phyloP scores from a whole-genome alignment of 2,888 invertebrate species.

The Cephalotes varians region DNA sequence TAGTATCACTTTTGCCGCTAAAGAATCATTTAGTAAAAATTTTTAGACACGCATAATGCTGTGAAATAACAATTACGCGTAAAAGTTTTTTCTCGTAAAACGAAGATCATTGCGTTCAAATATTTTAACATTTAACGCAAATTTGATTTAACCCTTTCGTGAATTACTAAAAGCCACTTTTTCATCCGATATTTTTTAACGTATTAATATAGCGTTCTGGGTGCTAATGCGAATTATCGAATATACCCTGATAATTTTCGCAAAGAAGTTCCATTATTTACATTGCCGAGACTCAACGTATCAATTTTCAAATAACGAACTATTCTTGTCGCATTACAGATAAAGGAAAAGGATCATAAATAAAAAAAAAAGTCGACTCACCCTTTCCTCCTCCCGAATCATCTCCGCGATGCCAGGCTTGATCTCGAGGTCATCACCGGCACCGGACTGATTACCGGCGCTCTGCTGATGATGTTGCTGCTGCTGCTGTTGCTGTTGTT shows the following conservation, averaged over 20 bases:
- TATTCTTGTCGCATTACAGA: neutral
- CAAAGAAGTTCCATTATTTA: neutral
- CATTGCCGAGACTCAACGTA: neutral
- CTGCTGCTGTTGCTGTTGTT: slow-evolving; percentile 79
- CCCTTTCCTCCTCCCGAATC: slow-evolving; percentile 98
- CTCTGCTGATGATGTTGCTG: slow-evolving; percentile 77
- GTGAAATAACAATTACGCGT: neutral
- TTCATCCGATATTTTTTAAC: neutral
- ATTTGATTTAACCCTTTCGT: slow-evolving; percentile 1
- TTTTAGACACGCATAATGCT: neutral
- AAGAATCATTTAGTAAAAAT: slow-evolving; percentile 3
- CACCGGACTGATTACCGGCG: slow-evolving; percentile 71
- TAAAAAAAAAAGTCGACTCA: slow-evolving; percentile 87
- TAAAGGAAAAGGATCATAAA: neutral
- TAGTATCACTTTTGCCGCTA: slow-evolving; percentile 10
- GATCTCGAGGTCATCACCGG: slow-evolving; percentile 94
- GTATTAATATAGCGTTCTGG: neutral
- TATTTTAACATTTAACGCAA: neutral
- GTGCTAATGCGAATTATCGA: neutral
- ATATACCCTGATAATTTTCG: neutral
- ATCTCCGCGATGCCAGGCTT: slow-evolving; percentile 98
- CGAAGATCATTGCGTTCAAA: neutral
- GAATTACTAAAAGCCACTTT: slow-evolving; percentile 17
- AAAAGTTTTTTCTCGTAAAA: neutral
- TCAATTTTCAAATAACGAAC: neutral